Evolutionary conservation across 2,113 vertebrate genomes (phyloP), one percentile per base, ranked within the genome.

Genomic region (Craseonycteris thonglongyai): DNA sequence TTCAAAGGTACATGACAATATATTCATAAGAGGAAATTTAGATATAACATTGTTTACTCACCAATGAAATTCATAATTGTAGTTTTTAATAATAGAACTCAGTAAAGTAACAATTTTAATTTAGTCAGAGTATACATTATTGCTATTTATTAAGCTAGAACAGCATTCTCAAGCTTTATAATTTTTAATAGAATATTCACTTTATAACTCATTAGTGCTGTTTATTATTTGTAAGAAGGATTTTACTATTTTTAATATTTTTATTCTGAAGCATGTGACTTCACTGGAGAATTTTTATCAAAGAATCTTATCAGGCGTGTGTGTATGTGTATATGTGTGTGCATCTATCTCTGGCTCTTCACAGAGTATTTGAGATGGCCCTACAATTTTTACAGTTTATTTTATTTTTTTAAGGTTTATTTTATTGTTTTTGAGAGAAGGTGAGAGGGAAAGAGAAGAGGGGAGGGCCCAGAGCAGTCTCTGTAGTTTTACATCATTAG

Each of bases 31-130:
- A 26, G 7, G 58, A 84, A 4, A 69, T 26, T 93, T 30, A 65
- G 54, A 79, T 74, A 16, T 33, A 56, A 75, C 49, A 47, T 74
- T 88, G 33, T 92, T 69, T 71, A 51, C 30, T 66, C 38, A 38
- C n/a, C 40, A 89, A 15, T 88, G 54, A 92, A 75, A 69, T 45
- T 75, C 47, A 54, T 40, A 96, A 65, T 92, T 90, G 51, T 85
- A 45, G 3, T 65, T 22, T 95, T 93, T 69, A 54, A n/a, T 56
- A 80, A 8, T 13, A 72, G 19, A 82, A 74, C 63, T 94, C 45
- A 47, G 38, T 58, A 42, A 49, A 90, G 89, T 51, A 63, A 54
- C 91, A 76, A 49, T 81, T 91, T 84, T 54, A 79, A 49, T 85
- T 88, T 47, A 66, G 19, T 65, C 78, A 72, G 54, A 74, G 16